Percentiles rank a stretch among this genome's conserved stretches.
These are phyloP conservation scores for Cossypha dichroa DNA, from an alignment of 2,797 vertebrate species.

Conservation along the genomic window DNA sequence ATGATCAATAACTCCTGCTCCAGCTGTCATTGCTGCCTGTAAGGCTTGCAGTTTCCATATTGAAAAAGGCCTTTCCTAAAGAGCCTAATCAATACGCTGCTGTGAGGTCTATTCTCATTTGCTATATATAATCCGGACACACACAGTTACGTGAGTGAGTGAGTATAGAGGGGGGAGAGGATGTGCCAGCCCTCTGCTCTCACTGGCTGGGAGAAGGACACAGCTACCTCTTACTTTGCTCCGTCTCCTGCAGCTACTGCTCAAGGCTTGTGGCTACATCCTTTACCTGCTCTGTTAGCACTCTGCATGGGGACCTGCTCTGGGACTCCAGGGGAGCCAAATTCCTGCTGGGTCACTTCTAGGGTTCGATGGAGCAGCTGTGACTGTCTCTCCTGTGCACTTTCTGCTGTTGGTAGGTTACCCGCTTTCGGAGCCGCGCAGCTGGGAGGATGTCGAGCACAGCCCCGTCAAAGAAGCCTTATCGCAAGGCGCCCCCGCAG, in stretches of 20 bases:
- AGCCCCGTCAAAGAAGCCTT: conserved; percentile 89
- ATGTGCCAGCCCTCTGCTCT: conserved; percentile 54
- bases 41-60: conserved; percentile 66
- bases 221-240: conserved; percentile 36
- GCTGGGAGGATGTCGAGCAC: conserved; percentile 85
- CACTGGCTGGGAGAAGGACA: conserved; percentile 45
- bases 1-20: conserved; percentile 62
- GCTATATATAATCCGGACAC: conserved; percentile 70
- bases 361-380: not conserved
- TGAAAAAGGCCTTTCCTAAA: conserved; percentile 73
- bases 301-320: conserved; percentile 46
- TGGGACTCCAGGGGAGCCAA: not conserved
- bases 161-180: conserved; percentile 23
- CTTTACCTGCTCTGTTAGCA: not conserved
- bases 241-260: conserved; percentile 20
- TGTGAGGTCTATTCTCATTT: conserved; percentile 62
- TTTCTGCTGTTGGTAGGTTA: conserved; percentile 66
- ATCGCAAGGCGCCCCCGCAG: conserved; percentile 95
- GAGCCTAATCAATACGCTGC: conserved; percentile 69
- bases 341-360: conserved; percentile 20
- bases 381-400: conserved; percentile 52
- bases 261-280: conserved; percentile 19
- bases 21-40: conserved; percentile 58
- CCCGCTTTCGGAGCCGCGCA: not conserved
- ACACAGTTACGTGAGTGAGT: conserved; percentile 40